Evolutionary conservation across 2,797 vertebrate species (phyloP).

Genomic region (Lacerta agilis): DNA sequence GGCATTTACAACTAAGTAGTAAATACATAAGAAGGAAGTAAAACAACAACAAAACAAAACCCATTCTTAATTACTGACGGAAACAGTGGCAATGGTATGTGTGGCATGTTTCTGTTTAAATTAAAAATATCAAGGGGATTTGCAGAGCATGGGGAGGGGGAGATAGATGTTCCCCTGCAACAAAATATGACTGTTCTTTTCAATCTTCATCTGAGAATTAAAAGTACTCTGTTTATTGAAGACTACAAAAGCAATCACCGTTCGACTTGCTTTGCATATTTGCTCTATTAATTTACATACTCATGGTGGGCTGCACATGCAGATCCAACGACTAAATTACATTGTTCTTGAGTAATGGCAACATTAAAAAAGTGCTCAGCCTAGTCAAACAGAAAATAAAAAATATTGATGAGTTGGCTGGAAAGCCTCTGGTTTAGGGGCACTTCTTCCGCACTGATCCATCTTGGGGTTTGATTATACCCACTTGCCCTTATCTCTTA

Average conservation of each 20-base stretch:
- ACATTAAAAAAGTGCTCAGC: constrained; percentile 55
- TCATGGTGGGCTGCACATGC: constrained; percentile 52
- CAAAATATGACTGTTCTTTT: constrained; percentile 61
- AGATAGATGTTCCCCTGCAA: not conserved
- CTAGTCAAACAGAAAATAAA: constrained; percentile 62
- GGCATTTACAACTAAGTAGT: constrained; percentile 53
- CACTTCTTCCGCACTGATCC: not conserved
- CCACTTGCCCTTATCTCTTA: not conserved
- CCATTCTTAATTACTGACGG: constrained; percentile 63
- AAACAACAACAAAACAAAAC: constrained; percentile 40
- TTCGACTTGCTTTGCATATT: constrained; percentile 73
- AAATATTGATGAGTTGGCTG: constrained; percentile 69
- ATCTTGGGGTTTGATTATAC: not conserved
- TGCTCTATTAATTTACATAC: constrained; percentile 72
- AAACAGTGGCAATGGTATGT: constrained; percentile 50
- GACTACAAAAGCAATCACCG: constrained; percentile 74
- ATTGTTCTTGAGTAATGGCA: constrained; percentile 59
- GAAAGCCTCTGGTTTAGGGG: not conserved
- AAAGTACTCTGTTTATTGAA: constrained; percentile 68
- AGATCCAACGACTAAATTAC: constrained; percentile 64
- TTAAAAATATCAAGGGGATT: constrained; percentile 56
- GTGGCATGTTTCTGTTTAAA: constrained; percentile 62
- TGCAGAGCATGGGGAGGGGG: not conserved
- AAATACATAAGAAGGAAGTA: constrained; percentile 54
- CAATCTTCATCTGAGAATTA: constrained; percentile 70